Evolutionary conservation across 2,113 vertebrate species (phyloP).

Genomic region (Gnathonemus longibarbis): DNA sequence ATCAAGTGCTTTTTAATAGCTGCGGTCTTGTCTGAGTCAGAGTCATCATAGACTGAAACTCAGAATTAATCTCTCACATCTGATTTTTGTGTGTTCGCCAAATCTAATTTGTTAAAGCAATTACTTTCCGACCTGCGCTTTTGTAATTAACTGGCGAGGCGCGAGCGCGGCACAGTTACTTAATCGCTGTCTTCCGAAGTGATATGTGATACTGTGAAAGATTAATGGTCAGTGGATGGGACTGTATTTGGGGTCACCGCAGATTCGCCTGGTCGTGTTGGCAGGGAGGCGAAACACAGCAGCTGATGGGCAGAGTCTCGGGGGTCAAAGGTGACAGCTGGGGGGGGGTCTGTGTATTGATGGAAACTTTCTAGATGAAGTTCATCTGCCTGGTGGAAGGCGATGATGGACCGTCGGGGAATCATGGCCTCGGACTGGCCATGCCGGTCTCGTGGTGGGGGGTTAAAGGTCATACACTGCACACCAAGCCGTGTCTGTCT

Average conservation of each 20-base stretch:
- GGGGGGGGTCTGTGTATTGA: neutral
- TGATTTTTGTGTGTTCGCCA: neutral
- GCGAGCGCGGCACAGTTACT: neutral
- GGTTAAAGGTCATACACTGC: neutral
- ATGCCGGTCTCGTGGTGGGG: neutral
- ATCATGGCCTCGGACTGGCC: neutral
- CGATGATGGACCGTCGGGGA: slow-evolving; percentile 28
- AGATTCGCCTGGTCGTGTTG: neutral
- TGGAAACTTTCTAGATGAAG: neutral
- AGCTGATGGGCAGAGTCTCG: neutral
- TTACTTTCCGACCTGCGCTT: neutral
- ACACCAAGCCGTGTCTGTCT: neutral
- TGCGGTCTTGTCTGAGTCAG: neutral
- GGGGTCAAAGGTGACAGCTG: neutral
- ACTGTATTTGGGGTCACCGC: neutral
- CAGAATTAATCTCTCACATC: neutral
- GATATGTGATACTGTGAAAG: neutral
- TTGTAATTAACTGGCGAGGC: neutral
- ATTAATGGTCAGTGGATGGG: neutral
- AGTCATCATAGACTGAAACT: neutral
- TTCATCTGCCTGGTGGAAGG: neutral
- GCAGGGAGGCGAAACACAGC: neutral
- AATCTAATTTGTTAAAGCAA: neutral
- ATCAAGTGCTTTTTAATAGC: neutral
- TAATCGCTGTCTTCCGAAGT: neutral